phyloP scores from a whole-genome alignment of 1,140 invertebrate species.

The Eumaeus atala region DNA sequence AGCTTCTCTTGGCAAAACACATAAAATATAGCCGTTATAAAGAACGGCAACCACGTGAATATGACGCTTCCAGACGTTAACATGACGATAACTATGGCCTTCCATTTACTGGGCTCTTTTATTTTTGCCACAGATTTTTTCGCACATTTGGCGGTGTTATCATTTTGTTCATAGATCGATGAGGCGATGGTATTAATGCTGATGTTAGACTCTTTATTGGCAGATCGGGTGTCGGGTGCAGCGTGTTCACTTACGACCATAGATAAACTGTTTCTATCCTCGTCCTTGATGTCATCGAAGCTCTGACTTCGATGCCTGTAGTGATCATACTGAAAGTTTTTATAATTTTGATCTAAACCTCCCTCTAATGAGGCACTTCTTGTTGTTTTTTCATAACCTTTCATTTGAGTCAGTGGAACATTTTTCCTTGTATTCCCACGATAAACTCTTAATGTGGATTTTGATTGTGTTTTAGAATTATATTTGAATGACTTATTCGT shows the following conservation, averaged over 20 bases:
- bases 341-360: not conserved
- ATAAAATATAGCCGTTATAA: conserved; percentile 69
- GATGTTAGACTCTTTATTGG: not conserved
- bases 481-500: conserved; percentile 33
- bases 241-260: not conserved
- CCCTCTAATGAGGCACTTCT: conserved; percentile 51
- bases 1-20: conserved; percentile 66
- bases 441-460: conserved; percentile 50
- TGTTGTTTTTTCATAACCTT: conserved; percentile 27
- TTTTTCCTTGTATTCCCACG: conserved; percentile 37
- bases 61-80: conserved; percentile 75
- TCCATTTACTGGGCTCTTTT: conserved; percentile 70
- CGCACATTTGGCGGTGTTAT: not conserved
- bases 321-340: conserved; percentile 18
- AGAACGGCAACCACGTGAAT: conserved; percentile 59
- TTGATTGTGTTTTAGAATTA: conserved; percentile 14
- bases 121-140: conserved; percentile 22
- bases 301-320: conserved; percentile 40
- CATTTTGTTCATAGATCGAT: conserved; percentile 21
- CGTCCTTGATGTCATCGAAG: conserved; percentile 24
- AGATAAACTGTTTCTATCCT: conserved; percentile 7
- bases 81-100: conserved; percentile 75
- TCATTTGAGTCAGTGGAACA: conserved; percentile 27
- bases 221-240: not conserved
- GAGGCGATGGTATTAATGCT: conserved; percentile 42